Conservation (phyloP, 1,140 invertebrate genomes). For the Leptinotarsa lineolata region DNA sequence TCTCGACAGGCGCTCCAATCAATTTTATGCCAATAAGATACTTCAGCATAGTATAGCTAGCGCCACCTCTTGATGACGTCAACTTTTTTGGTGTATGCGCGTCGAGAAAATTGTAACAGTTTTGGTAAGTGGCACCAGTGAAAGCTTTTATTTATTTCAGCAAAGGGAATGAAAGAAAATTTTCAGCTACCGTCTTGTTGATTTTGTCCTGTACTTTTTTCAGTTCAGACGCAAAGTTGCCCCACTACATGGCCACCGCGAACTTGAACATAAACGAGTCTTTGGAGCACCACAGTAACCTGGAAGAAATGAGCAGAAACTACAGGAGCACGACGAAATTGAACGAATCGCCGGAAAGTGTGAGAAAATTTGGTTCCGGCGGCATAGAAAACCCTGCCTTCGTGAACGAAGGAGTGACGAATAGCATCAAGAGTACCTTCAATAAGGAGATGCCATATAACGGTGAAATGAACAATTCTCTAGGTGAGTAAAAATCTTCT, state of each 20-base stretch:
- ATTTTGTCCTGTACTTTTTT: neutral
- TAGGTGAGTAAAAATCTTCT: neutral
- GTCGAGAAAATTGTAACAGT: too few relatives aligned
- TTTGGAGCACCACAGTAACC: conserved; percentile 48
- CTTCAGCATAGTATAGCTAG: too few relatives aligned
- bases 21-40: too few relatives aligned
- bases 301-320: conserved; percentile 50
- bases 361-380: conserved; percentile 31
- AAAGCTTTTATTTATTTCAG: too few relatives aligned
- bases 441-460: conserved; percentile 51
- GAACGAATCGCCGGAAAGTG: conserved; percentile 26
- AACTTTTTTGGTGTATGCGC: too few relatives aligned
- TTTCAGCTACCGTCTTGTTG: too few relatives aligned
- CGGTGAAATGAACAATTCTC: conserved; percentile 41
- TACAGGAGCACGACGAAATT: conserved; percentile 51
- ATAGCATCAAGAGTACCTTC: conserved; percentile 42
- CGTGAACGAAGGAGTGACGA: conserved; percentile 34
- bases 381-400: conserved; percentile 48
- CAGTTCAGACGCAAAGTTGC: conserved; percentile 24
- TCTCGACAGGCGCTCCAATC: too few relatives aligned
- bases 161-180: too few relatives aligned
- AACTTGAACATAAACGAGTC: conserved; percentile 53
- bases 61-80: too few relatives aligned
- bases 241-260: conserved; percentile 53
- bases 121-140: too few relatives aligned